Evolutionary conservation across 2,888 invertebrate genomes (phyloP).

Genomic region (Polymixis flavicincta): DNA sequence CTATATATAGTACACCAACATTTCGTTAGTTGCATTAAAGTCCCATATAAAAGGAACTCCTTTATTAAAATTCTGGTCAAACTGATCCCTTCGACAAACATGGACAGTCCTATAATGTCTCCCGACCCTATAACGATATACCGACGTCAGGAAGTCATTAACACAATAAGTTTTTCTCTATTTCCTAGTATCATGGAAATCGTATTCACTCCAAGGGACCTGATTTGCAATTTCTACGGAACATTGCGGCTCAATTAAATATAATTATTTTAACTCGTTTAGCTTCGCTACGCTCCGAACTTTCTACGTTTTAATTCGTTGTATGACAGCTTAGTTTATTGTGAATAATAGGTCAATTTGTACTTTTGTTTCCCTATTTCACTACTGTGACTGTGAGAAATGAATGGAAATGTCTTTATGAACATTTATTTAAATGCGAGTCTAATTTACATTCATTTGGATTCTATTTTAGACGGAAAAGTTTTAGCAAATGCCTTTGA

Average conservation of each 20-base stretch:
- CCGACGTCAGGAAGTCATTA: constrained; percentile 17
- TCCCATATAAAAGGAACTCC: too few species aligned
- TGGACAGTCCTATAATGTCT: constrained; percentile 1
- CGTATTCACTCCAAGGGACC: constrained; percentile 41
- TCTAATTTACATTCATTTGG: constrained; percentile 13
- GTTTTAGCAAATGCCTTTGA: not conserved
- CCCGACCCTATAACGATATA: not conserved
- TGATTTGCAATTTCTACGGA: constrained; percentile 63
- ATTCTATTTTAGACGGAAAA: not conserved
- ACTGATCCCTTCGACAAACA: not conserved
- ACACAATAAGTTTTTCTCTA: constrained; percentile 34
- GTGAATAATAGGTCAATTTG: constrained; percentile 34
- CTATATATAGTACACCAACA: too few species aligned
- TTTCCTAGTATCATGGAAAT: constrained; percentile 51
- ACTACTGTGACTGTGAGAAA: not conserved
- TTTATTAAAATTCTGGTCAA: not conserved
- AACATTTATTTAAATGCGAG: constrained; percentile 8
- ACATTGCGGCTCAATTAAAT: constrained; percentile 54
- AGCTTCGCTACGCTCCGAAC: constrained; percentile 27
- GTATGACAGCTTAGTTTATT: constrained; percentile 23
- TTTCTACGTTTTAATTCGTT: constrained; percentile 52
- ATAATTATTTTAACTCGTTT: constrained; percentile 55
- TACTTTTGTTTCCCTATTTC: constrained; percentile 33
- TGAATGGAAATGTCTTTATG: not conserved
- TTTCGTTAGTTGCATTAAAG: too few species aligned